Conservation (phyloP, 2,888 invertebrate species). For the Blastobasis lacticolella region DNA sequence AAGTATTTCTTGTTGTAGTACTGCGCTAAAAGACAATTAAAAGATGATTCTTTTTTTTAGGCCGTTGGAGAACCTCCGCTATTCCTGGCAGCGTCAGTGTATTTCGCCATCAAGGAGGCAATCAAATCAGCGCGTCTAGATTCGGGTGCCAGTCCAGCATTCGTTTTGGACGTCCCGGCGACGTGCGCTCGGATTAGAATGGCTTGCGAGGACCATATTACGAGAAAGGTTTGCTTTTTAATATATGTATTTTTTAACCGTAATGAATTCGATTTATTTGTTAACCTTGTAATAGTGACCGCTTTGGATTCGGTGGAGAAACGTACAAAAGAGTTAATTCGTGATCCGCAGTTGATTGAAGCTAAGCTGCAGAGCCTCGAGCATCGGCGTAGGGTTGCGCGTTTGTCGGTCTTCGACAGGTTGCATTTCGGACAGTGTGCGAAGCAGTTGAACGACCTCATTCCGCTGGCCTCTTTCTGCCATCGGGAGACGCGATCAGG, state of each 20-base stretch:
- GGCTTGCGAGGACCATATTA: constrained; percentile 90
- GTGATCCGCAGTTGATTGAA: too few species aligned
- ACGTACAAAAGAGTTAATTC: too few species aligned
- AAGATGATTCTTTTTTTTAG: constrained; percentile 56
- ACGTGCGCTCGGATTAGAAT: constrained; percentile 91
- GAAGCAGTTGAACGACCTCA: too few species aligned
- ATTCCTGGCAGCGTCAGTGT: constrained; percentile 87
- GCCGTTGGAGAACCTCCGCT: constrained; percentile 97
- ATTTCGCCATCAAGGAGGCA: constrained; percentile 92
- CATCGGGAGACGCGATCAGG: too few species aligned
- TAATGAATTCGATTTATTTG: not conserved
- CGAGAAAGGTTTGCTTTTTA: constrained; percentile 74
- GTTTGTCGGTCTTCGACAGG: too few species aligned
- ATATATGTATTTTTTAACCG: not conserved
- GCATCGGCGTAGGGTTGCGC: too few species aligned
- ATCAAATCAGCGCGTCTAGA: constrained; percentile 84
- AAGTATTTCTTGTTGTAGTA: not conserved
- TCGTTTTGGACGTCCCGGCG: constrained; percentile 86
- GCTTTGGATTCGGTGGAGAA: too few species aligned
- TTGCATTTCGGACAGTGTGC: too few species aligned
- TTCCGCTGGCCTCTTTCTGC: too few species aligned
- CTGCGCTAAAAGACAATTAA: not conserved
- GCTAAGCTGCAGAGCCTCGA: too few species aligned
- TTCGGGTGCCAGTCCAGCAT: constrained; percentile 72
- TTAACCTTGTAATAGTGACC: too few species aligned